A percentile compares a stretch with the other conserved stretches of the same genome.
Conservation (phyloP, 1,140 invertebrate species). For the Procambarus clarkii region DNA sequence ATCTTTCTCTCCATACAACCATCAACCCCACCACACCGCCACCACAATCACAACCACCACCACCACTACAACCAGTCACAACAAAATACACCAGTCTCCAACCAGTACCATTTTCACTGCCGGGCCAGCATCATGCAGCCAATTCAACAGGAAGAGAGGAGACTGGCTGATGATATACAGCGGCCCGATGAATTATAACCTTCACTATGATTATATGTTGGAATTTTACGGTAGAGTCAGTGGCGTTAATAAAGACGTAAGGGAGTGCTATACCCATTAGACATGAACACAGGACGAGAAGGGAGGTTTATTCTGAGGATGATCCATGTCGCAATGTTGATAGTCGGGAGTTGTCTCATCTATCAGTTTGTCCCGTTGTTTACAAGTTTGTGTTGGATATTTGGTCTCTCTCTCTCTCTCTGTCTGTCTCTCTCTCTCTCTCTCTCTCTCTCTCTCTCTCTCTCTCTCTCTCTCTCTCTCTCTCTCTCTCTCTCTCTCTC, state of each 20-base stretch:
- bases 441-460: slow-evolving; percentile 1
- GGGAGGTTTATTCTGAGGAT: not conserved
- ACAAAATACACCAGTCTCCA: not conserved
- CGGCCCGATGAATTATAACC: slow-evolving; percentile 18
- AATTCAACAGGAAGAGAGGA: not conserved
- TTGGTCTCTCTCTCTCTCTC: no score
- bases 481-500: slow-evolving; percentile 13
- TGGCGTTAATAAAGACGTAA: not conserved
- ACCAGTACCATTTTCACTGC: not conserved
- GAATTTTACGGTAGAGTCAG: not conserved
- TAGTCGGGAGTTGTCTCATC: no score
- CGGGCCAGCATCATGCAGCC: not conserved
- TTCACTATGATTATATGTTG: slow-evolving; percentile 18
- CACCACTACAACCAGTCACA: not conserved
- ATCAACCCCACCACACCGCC: not conserved
- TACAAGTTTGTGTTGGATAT: no score
- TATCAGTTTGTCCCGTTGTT: no score
- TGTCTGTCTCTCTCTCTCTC: not conserved
- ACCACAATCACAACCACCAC: no score
- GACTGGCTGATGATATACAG: not conserved
- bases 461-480: slow-evolving; percentile 18
- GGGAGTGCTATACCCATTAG: not conserved
- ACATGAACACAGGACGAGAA: not conserved
- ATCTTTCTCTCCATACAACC: not conserved
- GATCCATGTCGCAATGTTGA: not conserved